These are phyloP conservation scores for Yponomeuta evonymella DNA, from an alignment of 2,888 invertebrate genomes.

Conservation along the genomic window DNA sequence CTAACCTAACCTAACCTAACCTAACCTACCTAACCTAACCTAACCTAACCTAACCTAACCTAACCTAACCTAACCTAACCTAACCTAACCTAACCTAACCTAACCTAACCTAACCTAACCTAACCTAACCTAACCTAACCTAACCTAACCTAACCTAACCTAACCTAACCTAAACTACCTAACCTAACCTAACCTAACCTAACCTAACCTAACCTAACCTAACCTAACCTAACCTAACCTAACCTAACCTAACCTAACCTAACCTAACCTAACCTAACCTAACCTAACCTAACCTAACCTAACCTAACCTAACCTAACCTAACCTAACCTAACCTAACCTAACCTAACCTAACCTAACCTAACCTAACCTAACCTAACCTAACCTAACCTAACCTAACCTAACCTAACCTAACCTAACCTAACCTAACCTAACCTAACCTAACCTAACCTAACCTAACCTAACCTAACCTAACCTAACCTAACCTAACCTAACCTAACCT, in stretches of 20 bases:
- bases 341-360: slow-evolving; percentile 16
- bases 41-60: slow-evolving; percentile 18
- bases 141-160: slow-evolving; percentile 5
- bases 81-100: slow-evolving; percentile 19
- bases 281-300: slow-evolving; percentile 18
- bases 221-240: slow-evolving; percentile 17
- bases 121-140: slow-evolving; percentile 19
- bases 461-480: slow-evolving; percentile 15
- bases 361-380: slow-evolving; percentile 17
- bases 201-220: slow-evolving; percentile 17
- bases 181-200: slow-evolving; percentile 16
- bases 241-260: slow-evolving; percentile 11
- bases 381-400: slow-evolving; percentile 1
- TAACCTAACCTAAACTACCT: slow-evolving; percentile 15
- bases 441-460: slow-evolving; percentile 18
- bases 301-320: slow-evolving; percentile 18
- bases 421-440: slow-evolving; percentile 13
- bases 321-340: slow-evolving; percentile 17
- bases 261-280: slow-evolving; percentile 19
- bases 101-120: slow-evolving; percentile 19
- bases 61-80: slow-evolving; percentile 15
- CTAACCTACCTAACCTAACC: not conserved
- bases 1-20: slow-evolving; percentile 19
- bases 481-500: slow-evolving; percentile 19
- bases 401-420: slow-evolving; percentile 16